Evolutionary conservation across 2,888 invertebrate species (phyloP).

Genomic region (Agelastica alni): DNA sequence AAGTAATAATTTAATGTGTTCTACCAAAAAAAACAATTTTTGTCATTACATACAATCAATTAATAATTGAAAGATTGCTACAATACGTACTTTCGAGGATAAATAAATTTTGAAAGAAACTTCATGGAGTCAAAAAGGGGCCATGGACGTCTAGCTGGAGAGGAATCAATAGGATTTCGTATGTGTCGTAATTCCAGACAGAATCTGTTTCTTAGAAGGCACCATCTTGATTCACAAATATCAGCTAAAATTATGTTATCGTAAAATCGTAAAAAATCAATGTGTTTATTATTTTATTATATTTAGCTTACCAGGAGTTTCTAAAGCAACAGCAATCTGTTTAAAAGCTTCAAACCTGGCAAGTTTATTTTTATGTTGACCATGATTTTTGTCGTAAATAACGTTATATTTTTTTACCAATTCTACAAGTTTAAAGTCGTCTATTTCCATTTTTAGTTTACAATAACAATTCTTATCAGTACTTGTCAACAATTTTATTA

Average conservation of each 20-base stretch:
- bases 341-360: slow-evolving; percentile 7
- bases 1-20: too few species aligned
- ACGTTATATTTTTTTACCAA: slow-evolving; percentile 3
- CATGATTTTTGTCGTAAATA: slow-evolving; percentile 10
- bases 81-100: slow-evolving; percentile 4
- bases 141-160: slow-evolving; percentile 7
- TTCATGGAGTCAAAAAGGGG: slow-evolving; percentile 1
- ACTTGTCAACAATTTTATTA: not conserved
- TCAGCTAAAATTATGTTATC: slow-evolving; percentile 7
- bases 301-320: not conserved
- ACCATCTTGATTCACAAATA: slow-evolving; percentile 6
- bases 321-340: not conserved
- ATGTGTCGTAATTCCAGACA: slow-evolving; percentile 1
- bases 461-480: too few species aligned
- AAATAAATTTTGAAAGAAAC: slow-evolving; percentile 7
- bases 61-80: not conserved
- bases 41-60: too few species aligned
- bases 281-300: not conserved
- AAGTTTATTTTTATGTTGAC: slow-evolving; percentile 7
- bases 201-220: slow-evolving; percentile 7
- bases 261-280: not conserved
- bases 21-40: too few species aligned
- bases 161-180: not conserved
- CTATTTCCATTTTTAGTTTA: slow-evolving; percentile 5
- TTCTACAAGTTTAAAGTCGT: slow-evolving; percentile 3